phyloP scores from a whole-genome alignment of 2,797 vertebrate species.

The Acanthiza pusilla region DNA sequence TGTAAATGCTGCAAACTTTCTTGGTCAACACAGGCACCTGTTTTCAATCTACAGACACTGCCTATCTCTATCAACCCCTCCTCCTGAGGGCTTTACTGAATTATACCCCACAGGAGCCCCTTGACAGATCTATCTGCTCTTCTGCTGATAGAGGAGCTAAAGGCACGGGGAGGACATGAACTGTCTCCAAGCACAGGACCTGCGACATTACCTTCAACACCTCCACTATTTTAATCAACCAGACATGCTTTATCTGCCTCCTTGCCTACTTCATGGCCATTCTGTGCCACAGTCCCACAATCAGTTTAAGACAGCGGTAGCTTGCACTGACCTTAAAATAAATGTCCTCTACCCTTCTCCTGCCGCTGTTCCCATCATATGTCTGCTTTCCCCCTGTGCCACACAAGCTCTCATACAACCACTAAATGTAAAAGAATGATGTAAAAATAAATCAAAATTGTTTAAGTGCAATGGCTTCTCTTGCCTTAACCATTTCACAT shows the following conservation, averaged over 20 bases:
- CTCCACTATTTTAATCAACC: constrained; percentile 54
- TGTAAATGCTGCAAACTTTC: background rate
- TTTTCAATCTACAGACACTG: constrained; percentile 28
- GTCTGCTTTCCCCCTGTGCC: background rate
- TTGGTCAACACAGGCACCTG: background rate
- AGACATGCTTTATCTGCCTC: constrained; percentile 10
- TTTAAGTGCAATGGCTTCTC: background rate
- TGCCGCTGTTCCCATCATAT: background rate
- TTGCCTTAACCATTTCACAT: background rate
- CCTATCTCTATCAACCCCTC: background rate
- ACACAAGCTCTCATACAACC: background rate
- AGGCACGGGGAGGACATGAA: background rate
- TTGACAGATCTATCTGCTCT: constrained; percentile 25
- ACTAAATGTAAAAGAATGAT: background rate
- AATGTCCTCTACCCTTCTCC: background rate
- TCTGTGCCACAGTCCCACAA: background rate
- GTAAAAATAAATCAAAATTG: background rate
- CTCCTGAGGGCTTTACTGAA: background rate
- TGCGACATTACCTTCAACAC: constrained; percentile 27
- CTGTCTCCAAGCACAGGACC: background rate
- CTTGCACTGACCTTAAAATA: constrained; percentile 14
- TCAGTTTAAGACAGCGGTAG: background rate
- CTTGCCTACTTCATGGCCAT: background rate
- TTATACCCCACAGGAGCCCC: background rate
- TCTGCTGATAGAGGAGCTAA: constrained; percentile 15